phyloP scores from a whole-genome alignment of 2,113 vertebrate species.

The Microcebus jonahi region DNA sequence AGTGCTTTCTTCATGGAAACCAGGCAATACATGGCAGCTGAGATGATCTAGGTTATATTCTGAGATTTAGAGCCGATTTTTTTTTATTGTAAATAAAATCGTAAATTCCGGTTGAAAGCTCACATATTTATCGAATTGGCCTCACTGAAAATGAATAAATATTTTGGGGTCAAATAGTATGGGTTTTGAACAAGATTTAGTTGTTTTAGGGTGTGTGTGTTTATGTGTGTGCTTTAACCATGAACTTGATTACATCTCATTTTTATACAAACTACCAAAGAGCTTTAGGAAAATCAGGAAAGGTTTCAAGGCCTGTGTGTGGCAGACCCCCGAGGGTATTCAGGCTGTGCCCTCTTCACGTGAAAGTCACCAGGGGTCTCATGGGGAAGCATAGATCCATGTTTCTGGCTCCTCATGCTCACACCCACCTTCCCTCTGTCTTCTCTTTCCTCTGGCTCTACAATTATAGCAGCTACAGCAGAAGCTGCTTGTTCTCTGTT shows the following conservation, averaged over 20 bases:
- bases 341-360: background rate
- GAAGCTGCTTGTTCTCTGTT: background rate
- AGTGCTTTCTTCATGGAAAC: background rate
- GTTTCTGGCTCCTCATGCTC: background rate
- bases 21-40: background rate
- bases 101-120: background rate
- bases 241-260: background rate
- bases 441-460: background rate
- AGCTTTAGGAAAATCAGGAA: background rate
- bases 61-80: background rate
- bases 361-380: background rate
- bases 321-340: rapidly evolving
- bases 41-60: background rate
- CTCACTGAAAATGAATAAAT: background rate
- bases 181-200: background rate
- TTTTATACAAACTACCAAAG: background rate
- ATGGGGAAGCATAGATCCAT: background rate
- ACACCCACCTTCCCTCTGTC: background rate
- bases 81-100: conserved; percentile 7
- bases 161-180: background rate
- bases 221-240: background rate
- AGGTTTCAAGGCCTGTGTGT: rapidly evolving
- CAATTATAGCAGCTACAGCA: background rate
- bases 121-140: background rate
- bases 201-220: background rate